Conservation (phyloP, 2,113 vertebrate species). For the Lethenteron reissneri region DNA sequence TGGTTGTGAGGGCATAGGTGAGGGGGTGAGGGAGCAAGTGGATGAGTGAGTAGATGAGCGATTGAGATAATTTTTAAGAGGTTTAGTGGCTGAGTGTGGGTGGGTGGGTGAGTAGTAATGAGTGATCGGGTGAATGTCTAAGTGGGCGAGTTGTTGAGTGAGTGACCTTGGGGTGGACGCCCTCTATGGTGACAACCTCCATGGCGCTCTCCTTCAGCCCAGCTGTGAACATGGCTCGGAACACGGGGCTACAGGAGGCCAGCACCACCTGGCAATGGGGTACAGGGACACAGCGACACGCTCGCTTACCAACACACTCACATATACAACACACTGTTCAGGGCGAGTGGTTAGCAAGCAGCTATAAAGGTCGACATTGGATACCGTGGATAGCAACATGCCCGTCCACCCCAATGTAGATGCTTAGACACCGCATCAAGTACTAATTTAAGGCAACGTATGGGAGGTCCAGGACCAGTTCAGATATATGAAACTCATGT, state of each 20-base stretch:
- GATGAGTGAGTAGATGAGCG: too few relatives aligned
- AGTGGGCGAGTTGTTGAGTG: background rate
- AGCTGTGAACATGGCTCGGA: slow-evolving; percentile 79
- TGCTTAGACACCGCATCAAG: background rate
- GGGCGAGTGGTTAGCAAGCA: background rate
- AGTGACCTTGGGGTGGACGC: slow-evolving; percentile 40
- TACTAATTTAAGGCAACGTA: background rate
- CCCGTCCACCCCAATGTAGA: background rate
- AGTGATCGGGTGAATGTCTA: too few relatives aligned
- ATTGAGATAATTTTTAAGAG: too few relatives aligned
- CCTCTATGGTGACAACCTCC: slow-evolving; percentile 68
- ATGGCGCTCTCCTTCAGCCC: slow-evolving; percentile 59
- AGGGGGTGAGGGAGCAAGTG: too few relatives aligned
- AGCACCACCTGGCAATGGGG: slow-evolving; percentile 71
- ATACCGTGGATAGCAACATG: slow-evolving; percentile 1
- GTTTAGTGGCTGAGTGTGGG: too few relatives aligned
- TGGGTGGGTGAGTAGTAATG: too few relatives aligned
- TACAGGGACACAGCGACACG: slow-evolving; percentile 37
- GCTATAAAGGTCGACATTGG: background rate
- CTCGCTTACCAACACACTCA: slow-evolving; percentile 28
- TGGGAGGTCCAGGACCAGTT: background rate
- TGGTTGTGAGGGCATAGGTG: too few relatives aligned
- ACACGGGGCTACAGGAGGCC: slow-evolving; percentile 66
- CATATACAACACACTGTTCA: background rate
- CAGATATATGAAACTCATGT: too few relatives aligned